phyloP scores from a whole-genome alignment of 2,113 vertebrate genomes.

The Corythornis cristatus region DNA sequence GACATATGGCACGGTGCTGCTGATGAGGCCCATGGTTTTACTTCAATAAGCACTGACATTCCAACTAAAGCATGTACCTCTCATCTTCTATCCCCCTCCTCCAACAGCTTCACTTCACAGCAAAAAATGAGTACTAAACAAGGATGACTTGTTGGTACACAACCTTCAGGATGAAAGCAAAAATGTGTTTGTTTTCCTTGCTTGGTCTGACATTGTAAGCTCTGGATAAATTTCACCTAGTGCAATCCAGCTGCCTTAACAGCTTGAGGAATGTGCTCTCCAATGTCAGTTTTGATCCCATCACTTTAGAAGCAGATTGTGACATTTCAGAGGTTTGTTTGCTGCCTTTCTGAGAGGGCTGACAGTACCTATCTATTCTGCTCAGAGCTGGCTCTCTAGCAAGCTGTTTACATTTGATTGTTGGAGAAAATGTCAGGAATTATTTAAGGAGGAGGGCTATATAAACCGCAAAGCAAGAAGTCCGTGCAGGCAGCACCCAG shows the following conservation, averaged over 20 bases:
- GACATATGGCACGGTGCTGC: slow-evolving; percentile 5
- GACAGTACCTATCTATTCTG: slow-evolving; percentile 61
- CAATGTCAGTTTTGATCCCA: slow-evolving; percentile 62
- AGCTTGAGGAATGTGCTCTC: slow-evolving; percentile 57
- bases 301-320: slow-evolving; percentile 66
- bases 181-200: slow-evolving; percentile 61
- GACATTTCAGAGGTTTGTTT: slow-evolving; percentile 69
- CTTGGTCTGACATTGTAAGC: slow-evolving; percentile 62
- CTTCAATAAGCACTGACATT: slow-evolving; percentile 54
- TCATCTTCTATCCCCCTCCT: neutral
- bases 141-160: slow-evolving; percentile 54
- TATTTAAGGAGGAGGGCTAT: slow-evolving; percentile 48
- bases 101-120: slow-evolving; percentile 30
- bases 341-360: slow-evolving; percentile 38
- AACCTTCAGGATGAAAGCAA: slow-evolving; percentile 59
- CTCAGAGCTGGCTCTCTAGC: slow-evolving; percentile 31
- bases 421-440: slow-evolving; percentile 56
- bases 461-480: slow-evolving; percentile 61
- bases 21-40: neutral
- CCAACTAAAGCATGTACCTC: slow-evolving; percentile 39
- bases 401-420: slow-evolving; percentile 36
- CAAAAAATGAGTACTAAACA: slow-evolving; percentile 29
- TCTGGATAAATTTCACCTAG: slow-evolving; percentile 63
- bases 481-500: neutral
- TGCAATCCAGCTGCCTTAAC: slow-evolving; percentile 70